Percentiles rank a stretch among this genome's conserved stretches.
Conservation (phyloP, 2,113 vertebrate genomes). For the human (Homo sapiens) region DNA sequence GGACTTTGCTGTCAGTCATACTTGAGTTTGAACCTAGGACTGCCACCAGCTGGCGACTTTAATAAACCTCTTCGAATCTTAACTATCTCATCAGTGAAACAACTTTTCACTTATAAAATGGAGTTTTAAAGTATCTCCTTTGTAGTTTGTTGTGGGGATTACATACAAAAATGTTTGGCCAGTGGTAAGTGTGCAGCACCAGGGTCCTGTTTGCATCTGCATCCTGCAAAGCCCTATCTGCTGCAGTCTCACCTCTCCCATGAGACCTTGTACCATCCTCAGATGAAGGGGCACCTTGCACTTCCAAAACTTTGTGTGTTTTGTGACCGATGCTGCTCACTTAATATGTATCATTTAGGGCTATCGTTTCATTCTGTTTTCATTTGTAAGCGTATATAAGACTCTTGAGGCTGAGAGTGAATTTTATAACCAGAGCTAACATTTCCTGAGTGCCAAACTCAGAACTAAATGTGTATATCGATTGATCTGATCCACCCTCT, state of each 20-base stretch:
- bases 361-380: not conserved
- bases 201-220: not conserved
- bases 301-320: not conserved
- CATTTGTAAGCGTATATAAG: not conserved
- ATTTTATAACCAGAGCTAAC: not conserved
- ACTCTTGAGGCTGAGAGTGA: not conserved
- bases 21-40: not conserved
- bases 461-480: not conserved
- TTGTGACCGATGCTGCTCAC: not conserved
- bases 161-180: not conserved
- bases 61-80: not conserved
- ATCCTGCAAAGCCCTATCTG: not conserved
- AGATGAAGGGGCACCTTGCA: not conserved
- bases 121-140: not conserved
- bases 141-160: not conserved
- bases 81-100: not conserved
- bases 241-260: not conserved
- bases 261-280: not conserved
- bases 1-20: not conserved
- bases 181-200: not conserved
- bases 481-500: not conserved
- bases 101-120: not conserved
- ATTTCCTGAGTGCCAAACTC: not conserved
- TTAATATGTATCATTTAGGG: not conserved
- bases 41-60: not conserved